Percentiles rank a stretch among this genome's conserved stretches.
Evolutionary conservation across 2,797 vertebrate genomes (phyloP).

Genomic region (Gymnodraco acuticeps): DNA sequence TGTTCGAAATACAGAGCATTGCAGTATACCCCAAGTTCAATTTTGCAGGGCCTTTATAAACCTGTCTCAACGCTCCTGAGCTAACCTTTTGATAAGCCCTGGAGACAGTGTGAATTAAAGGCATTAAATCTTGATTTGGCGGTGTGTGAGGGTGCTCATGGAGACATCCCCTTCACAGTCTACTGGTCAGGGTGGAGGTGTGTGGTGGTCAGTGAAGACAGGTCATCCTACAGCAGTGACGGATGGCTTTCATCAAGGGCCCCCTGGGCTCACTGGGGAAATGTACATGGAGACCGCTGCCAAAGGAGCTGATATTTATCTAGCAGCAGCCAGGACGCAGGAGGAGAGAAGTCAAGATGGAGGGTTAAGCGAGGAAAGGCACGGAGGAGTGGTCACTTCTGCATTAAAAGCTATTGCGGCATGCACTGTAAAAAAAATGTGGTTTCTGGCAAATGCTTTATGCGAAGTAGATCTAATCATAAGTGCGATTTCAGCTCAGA

Average conservation of each 20-base stretch:
- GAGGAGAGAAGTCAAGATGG: conserved; percentile 29
- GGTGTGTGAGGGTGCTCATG: conserved; percentile 86
- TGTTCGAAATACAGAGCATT: conserved; percentile 22
- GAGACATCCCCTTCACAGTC: conserved; percentile 97
- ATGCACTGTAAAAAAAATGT: conserved; percentile 22
- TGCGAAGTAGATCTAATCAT: conserved; percentile 14
- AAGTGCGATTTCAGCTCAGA: conserved; percentile 42
- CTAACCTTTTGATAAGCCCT: conserved; percentile 84
- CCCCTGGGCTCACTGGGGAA: conserved; percentile 86
- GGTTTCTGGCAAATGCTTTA: conserved; percentile 13
- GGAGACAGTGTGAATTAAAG: conserved; percentile 94
- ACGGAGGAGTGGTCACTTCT: conserved; percentile 16
- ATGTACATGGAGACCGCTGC: conserved; percentile 88
- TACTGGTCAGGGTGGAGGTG: conserved; percentile 83
- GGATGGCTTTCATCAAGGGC: conserved; percentile 96
- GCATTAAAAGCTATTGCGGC: conserved; percentile 28
- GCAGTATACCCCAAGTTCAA: conserved; percentile 17
- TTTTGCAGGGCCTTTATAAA: conserved; percentile 68
- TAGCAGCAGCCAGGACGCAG: conserved; percentile 51
- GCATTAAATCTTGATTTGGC: conserved; percentile 96
- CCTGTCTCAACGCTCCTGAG: conserved; percentile 79
- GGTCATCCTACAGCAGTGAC: conserved; percentile 93
- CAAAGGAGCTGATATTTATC: conserved; percentile 88
- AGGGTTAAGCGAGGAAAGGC: conserved; percentile 39
- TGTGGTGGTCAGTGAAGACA: conserved; percentile 88